A percentile compares a stretch with the other conserved stretches of the same genome.
phyloP scores from a whole-genome alignment of 2,797 vertebrate species.

The Channallabes apus region DNA sequence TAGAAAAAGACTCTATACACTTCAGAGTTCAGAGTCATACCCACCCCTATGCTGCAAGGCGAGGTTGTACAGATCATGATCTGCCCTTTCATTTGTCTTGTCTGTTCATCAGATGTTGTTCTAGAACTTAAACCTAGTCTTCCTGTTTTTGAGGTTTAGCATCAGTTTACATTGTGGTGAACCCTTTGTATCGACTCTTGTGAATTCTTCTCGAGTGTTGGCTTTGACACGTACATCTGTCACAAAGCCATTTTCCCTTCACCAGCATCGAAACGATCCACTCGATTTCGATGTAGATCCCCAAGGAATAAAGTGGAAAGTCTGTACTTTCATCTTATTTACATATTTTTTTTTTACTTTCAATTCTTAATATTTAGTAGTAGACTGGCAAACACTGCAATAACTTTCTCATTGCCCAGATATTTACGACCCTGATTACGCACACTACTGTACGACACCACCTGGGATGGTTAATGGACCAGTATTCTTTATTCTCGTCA shows the following conservation, averaged over 20 bases:
- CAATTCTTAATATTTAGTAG: not conserved
- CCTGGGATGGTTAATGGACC: not conserved
- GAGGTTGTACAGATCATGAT: not conserved
- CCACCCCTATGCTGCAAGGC: no score
- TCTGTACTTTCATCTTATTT: not conserved
- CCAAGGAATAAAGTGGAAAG: not conserved
- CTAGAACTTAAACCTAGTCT: not conserved
- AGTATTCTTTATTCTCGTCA: not conserved
- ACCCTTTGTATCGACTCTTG: not conserved
- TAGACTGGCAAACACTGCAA: not conserved
- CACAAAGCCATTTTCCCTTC: not conserved
- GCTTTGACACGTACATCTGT: not conserved
- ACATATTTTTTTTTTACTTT: not conserved
- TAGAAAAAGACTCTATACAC: no score
- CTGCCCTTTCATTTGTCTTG: not conserved
- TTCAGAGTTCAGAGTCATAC: no score
- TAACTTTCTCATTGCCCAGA: not conserved
- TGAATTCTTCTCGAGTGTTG: not conserved
- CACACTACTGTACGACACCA: not conserved
- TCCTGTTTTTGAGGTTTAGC: not conserved
- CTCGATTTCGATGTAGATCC: not conserved
- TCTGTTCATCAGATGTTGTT: not conserved
- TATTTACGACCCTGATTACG: not conserved
- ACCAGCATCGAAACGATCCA: not conserved
- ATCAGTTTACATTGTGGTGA: not conserved